These are phyloP conservation scores for Clepsis dumicolana DNA, from an alignment of 2,888 invertebrate genomes.

Conservation along the genomic window DNA sequence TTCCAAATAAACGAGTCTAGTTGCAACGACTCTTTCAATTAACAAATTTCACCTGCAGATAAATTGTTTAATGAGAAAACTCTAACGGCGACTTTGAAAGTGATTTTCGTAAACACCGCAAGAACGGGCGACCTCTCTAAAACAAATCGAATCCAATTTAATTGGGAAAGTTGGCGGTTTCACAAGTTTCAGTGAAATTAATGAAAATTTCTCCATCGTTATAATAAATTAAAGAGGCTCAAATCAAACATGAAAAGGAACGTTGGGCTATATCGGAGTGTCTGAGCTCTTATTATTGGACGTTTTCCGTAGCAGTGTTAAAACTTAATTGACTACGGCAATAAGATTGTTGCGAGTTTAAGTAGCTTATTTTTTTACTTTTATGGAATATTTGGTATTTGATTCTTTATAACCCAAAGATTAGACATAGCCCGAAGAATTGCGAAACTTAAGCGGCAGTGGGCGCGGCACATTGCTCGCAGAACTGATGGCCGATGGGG, in stretches of 20 bases:
- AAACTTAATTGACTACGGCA: conserved; percentile 3
- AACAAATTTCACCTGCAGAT: conserved; percentile 33
- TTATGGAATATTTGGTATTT: no score
- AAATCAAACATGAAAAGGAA: conserved; percentile 44
- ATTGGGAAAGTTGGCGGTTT: conserved; percentile 45
- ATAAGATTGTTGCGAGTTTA: conserved; percentile 4
- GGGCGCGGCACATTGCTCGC: no score
- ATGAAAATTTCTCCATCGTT: conserved; percentile 33
- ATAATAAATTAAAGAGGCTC: conserved; percentile 42
- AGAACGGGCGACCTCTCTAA: conserved; percentile 37
- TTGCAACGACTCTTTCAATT: conserved; percentile 27
- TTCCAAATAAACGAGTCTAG: background rate
- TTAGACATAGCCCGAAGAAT: no score
- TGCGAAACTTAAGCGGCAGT: no score
- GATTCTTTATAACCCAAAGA: no score
- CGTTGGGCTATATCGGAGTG: conserved; percentile 19
- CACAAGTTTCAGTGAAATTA: conserved; percentile 42
- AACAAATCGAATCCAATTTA: conserved; percentile 44
- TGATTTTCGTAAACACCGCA: conserved; percentile 43
- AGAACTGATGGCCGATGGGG: no score
- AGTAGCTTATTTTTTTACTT: background rate
- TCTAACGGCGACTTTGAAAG: conserved; percentile 38
- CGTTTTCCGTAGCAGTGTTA: conserved; percentile 10
- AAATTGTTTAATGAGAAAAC: conserved; percentile 42
- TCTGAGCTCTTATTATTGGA: conserved; percentile 15